Base-by-base conservation (phyloP, 2,888 invertebrate species). In the Platycheirus rosarum region DNA sequence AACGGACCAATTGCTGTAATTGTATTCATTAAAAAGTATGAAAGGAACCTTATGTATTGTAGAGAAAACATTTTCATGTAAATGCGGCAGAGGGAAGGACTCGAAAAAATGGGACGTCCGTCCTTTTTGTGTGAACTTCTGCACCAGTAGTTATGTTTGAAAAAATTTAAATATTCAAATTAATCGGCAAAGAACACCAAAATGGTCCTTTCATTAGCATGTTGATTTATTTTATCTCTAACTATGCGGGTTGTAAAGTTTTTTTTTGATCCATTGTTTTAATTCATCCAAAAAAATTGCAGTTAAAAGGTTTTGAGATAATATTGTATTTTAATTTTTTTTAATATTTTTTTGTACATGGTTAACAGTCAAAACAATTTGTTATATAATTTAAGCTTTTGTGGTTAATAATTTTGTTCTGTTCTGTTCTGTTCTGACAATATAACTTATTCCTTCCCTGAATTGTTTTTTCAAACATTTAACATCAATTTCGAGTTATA, bases 131-230 rank as follows among this genome's bases (percentile, higher is more conserved):
- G 40, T 14, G 29, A 20, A 49, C 37, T 29, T 40, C 3, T 2
- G 20, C 3, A 13, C 4, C 18, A 35, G 7, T 35, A 11, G 20
- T 63, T 63, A 51, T 37, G 11, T 26, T 46, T 49, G 11, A 32
- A 48, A 37, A 16, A 29, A 16, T 18, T 66, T 46, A 29, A 68
- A 29, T 55, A 42, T 68, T 49, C 62, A 69, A 55, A 69, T 79
- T 74, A 63, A 37, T 48, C 37, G 32, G 14, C 8, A 55, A 55
- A 13, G 44, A 71, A 13, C 14, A 16, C 6, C 16, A 26, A n/a
- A 40, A 9, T n/a, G 13, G 2, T 3, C 8, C 5, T 32, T 1
- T 32, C 5, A 32, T 4, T 32, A 32, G 8, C 1, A 8, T 32
- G 8, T 32, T 32, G 29, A 13, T 70, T 18, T 35, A n/a, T 40